A percentile compares a stretch with the other conserved stretches of the same genome.
Conservation (phyloP, 2,113 vertebrate genomes). For the Sakesphorus luctuosus region DNA sequence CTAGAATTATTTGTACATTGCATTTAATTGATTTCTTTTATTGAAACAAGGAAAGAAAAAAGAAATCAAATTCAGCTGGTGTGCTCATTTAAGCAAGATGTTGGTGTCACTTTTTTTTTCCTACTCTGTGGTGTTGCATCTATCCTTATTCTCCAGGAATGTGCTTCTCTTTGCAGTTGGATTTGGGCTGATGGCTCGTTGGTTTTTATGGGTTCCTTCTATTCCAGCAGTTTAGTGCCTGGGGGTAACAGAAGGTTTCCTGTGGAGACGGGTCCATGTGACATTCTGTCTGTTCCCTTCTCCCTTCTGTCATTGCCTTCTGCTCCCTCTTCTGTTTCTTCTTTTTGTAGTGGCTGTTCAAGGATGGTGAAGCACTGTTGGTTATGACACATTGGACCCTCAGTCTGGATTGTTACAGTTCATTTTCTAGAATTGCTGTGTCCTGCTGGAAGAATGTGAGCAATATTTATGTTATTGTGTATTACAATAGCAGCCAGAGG, state of each 20-base stretch:
- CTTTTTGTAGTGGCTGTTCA: not conserved
- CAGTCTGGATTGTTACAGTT: not conserved
- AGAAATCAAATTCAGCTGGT: not conserved
- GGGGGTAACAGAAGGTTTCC: not conserved
- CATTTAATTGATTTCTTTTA: not conserved
- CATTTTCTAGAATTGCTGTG: not conserved
- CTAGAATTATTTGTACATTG: not conserved
- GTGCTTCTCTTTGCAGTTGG: fast-evolving
- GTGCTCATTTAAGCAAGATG: not conserved
- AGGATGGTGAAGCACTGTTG: not conserved
- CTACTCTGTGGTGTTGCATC: not conserved
- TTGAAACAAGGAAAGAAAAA: not conserved
- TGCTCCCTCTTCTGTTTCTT: not conserved
- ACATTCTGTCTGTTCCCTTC: not conserved
- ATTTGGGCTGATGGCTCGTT: not conserved
- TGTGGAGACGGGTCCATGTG: fast-evolving
- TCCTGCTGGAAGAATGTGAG: not conserved
- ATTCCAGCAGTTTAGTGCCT: not conserved
- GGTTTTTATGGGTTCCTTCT: not conserved
- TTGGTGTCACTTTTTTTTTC: not conserved
- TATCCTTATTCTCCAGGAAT: not conserved
- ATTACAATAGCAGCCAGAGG: not conserved
- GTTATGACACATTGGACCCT: not conserved
- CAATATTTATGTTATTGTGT: not conserved
- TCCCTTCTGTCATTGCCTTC: not conserved